These are phyloP conservation scores for Brachyrhaphis roseni DNA, from an alignment of 2,797 vertebrate species.

Conservation along the genomic window DNA sequence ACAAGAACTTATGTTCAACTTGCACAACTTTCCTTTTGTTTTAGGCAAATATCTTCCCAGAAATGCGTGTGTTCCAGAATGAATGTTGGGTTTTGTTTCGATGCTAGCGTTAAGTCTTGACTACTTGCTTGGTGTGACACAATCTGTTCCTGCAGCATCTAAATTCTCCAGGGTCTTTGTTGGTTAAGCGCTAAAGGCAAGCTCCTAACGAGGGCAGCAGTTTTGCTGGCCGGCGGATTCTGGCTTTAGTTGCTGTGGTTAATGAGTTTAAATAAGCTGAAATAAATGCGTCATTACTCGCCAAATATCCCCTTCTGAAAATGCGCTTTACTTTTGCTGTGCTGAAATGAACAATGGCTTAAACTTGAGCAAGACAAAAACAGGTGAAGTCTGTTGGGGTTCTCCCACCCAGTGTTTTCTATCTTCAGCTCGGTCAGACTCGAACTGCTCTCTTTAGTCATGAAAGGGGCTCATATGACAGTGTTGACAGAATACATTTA, in stretches of 20 bases:
- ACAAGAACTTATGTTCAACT: slow-evolving; percentile 29
- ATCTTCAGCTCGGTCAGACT: slow-evolving; percentile 37
- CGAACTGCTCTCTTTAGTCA: slow-evolving; percentile 56
- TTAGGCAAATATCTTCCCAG: slow-evolving; percentile 20
- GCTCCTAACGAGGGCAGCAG: slow-evolving; percentile 64
- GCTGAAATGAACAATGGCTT: slow-evolving; percentile 58
- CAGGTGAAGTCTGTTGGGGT: slow-evolving; percentile 16
- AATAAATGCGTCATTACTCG: slow-evolving; percentile 72
- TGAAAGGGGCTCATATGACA: slow-evolving; percentile 69
- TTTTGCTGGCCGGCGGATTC: slow-evolving; percentile 70
- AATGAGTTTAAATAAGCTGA: slow-evolving; percentile 81
- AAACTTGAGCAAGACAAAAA: slow-evolving; percentile 20
- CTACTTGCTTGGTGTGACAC: slow-evolving; percentile 73
- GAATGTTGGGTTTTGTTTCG: slow-evolving; percentile 72
- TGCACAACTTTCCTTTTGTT: slow-evolving; percentile 66
- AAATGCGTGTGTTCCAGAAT: slow-evolving; percentile 37
- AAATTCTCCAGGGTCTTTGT: slow-evolving; percentile 62
- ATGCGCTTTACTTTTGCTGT: slow-evolving; percentile 58
- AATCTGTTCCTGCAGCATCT: slow-evolving; percentile 62
- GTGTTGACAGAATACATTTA: slow-evolving; percentile 35
- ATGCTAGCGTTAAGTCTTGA: slow-evolving; percentile 67
- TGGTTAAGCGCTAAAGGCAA: slow-evolving; percentile 59
- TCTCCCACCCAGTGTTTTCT: slow-evolving; percentile 37
- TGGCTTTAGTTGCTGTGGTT: slow-evolving; percentile 79
- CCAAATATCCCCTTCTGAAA: slow-evolving; percentile 54